A percentile compares a stretch with the other conserved stretches of the same genome.
Conservation (phyloP, 2,888 invertebrate species). For the Buathra laborator region DNA sequence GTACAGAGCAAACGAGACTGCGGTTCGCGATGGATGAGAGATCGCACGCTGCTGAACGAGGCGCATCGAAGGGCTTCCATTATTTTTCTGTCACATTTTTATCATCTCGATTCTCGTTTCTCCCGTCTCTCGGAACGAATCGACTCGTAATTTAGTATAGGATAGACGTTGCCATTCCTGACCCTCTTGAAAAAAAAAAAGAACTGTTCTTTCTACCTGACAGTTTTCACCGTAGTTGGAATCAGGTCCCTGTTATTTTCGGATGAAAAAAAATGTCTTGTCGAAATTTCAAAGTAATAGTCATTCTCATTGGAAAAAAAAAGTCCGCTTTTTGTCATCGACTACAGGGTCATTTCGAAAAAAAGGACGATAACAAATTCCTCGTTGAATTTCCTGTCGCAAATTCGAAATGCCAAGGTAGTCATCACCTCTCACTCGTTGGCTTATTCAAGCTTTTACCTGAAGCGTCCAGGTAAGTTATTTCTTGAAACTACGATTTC, state of each 20-base stretch:
- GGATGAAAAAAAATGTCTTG: background rate
- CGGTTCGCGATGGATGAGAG: constrained; percentile 29
- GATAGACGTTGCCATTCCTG: background rate
- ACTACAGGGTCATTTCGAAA: background rate
- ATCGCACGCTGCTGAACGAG: constrained; percentile 21
- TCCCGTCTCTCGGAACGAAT: background rate
- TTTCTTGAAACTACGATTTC: background rate
- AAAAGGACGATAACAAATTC: constrained; percentile 23
- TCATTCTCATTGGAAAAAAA: constrained; percentile 3
- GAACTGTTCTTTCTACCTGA: constrained; percentile 6
- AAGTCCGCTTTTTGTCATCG: background rate
- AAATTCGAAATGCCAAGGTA: constrained; percentile 37
- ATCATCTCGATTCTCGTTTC: constrained; percentile 5
- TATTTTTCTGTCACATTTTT: constrained; percentile 24
- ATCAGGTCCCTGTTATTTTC: background rate
- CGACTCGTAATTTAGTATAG: background rate
- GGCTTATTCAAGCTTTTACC: constrained; percentile 5
- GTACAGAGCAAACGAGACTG: constrained; percentile 36
- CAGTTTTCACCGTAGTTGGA: background rate
- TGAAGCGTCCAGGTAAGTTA: background rate
- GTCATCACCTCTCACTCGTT: constrained; percentile 36
- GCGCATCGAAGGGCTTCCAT: constrained; percentile 17
- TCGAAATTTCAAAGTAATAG: background rate
- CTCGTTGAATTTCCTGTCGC: constrained; percentile 28
- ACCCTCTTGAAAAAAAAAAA: background rate